These are phyloP conservation scores for Oppia nitens DNA, from an alignment of 1,140 invertebrate genomes.

Conservation along the genomic window DNA sequence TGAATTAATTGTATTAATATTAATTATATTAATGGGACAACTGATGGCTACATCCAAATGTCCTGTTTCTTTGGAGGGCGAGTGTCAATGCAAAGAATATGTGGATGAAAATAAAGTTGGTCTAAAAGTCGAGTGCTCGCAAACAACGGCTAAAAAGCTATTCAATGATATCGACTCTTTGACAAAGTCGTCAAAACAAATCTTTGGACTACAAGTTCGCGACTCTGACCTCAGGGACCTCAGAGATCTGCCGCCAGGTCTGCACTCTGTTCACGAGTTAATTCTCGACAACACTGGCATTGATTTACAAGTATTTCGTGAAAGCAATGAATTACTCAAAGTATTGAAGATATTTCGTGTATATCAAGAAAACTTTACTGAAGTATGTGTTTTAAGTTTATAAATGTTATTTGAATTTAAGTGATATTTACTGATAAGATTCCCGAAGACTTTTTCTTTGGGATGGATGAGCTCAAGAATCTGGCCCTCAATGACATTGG, in stretches of 20 bases:
- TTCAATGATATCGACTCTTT: constrained; percentile 9
- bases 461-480: constrained; percentile 9
- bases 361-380: constrained; percentile 15
- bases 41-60: no score
- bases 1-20: neutral
- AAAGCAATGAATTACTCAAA: constrained; percentile 12
- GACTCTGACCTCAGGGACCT: constrained; percentile 14
- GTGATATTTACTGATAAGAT: constrained; percentile 1
- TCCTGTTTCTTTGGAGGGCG: constrained; percentile 1
- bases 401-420: constrained; percentile 1
- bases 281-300: constrained; percentile 15
- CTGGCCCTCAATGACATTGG: constrained; percentile 14
- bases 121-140: constrained; percentile 11
- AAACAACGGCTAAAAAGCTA: constrained; percentile 14
- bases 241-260: constrained; percentile 12
- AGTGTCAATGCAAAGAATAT: constrained; percentile 6
- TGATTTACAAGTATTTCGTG: constrained; percentile 12
- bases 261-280: constrained; percentile 11
- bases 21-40: neutral
- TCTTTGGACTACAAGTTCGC: constrained; percentile 1
- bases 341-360: constrained; percentile 6
- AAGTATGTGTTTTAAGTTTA: neutral
- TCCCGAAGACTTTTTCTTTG: constrained; percentile 12
- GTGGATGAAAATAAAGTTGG: neutral
- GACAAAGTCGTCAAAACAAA: neutral